Percentiles rank a stretch among this genome's conserved stretches.
Evolutionary conservation across 2,113 vertebrate species (phyloP).

Genomic region (Pangasianodon hypophthalmus): DNA sequence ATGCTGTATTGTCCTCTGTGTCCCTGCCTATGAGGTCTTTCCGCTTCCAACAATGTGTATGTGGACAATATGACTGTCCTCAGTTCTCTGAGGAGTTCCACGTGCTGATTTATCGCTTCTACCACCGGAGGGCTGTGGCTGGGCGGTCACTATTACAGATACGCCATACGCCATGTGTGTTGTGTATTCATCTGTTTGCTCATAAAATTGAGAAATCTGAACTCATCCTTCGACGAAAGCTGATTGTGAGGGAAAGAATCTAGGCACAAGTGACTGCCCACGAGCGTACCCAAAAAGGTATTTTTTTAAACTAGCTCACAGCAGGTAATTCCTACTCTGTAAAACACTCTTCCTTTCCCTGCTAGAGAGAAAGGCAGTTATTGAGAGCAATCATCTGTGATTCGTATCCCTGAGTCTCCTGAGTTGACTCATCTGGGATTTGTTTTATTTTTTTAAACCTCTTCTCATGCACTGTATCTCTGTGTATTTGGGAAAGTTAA

Average conservation of each 20-base stretch:
- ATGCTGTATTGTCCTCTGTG: conserved; percentile 27
- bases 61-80: conserved; percentile 32
- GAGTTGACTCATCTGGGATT: conserved; percentile 14
- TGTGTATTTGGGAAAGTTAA: conserved; percentile 56
- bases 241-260: not conserved
- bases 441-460: not conserved
- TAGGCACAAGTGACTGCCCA: not conserved
- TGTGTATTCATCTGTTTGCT: not conserved
- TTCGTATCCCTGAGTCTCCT: not conserved
- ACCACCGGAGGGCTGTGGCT: not conserved
- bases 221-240: not conserved
- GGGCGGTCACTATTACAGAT: not conserved
- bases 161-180: not conserved
- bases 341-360: not conserved
- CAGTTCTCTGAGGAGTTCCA: conserved; percentile 21
- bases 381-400: not conserved
- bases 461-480: conserved; percentile 38
- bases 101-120: conserved; percentile 31
- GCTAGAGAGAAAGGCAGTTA: not conserved
- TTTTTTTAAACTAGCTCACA: not conserved
- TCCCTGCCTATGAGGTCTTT: conserved; percentile 27
- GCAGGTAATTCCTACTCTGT: not conserved
- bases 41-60: conserved; percentile 18
- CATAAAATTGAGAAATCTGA: not conserved
- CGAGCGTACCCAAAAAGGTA: not conserved